These are phyloP conservation scores for Sciurus carolinensis DNA, from an alignment of 2,797 vertebrate species.

Conservation along the genomic window DNA sequence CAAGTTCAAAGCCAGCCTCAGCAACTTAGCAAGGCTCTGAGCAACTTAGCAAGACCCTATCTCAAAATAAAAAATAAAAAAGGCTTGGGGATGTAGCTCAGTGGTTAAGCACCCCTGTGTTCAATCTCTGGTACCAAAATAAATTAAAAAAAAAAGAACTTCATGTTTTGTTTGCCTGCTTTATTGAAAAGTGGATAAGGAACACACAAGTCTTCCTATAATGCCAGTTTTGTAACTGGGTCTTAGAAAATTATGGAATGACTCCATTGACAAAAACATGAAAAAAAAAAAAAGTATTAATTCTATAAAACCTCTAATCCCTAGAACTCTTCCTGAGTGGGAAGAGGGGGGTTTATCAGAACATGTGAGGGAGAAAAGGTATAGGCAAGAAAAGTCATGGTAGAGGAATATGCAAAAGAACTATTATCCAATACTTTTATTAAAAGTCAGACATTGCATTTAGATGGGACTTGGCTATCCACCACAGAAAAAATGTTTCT, in stretches of 20 bases:
- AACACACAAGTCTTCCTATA: not conserved
- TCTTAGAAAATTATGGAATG: not conserved
- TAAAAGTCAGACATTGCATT: not conserved
- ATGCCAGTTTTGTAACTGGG: not conserved
- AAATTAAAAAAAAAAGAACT: not conserved
- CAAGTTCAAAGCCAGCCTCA: too few relatives aligned
- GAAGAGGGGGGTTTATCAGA: not conserved
- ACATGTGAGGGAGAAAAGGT: not conserved
- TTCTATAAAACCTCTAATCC: not conserved
- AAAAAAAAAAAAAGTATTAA: not conserved
- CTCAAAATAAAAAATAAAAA: too few relatives aligned
- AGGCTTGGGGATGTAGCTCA: too few relatives aligned
- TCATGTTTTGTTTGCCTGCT: conserved; percentile 3
- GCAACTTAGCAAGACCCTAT: too few relatives aligned
- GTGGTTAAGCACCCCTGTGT: too few relatives aligned
- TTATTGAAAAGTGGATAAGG: not conserved
- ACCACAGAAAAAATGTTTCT: conserved; percentile 18
- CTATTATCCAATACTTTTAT: not conserved
- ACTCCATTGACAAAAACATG: conserved; percentile 1
- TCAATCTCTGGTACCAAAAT: too few relatives aligned
- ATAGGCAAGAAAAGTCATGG: not conserved
- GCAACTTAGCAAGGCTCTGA: too few relatives aligned
- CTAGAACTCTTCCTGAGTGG: not conserved
- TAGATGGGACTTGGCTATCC: not conserved
- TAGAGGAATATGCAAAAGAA: not conserved